Conservation (phyloP, 1,140 invertebrate species). For the Zaprionus inermis region DNA sequence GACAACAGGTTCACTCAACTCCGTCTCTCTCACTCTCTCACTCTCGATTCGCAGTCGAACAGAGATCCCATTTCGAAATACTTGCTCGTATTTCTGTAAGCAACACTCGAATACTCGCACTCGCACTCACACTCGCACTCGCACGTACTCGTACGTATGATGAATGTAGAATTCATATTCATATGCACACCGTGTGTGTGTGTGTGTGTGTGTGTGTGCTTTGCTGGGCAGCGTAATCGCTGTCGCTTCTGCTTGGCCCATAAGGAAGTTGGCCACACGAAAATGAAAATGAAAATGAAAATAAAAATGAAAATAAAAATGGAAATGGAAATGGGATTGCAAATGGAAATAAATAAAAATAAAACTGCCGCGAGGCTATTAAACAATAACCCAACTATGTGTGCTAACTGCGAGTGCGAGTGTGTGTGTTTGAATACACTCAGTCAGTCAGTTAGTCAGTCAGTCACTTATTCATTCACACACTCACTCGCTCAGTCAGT, state of each 20-base stretch:
- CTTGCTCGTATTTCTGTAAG: conserved; percentile 17
- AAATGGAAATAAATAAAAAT: conserved; percentile 19
- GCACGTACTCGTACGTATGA: conserved; percentile 3
- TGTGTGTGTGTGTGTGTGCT: not conserved
- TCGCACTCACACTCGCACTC: conserved; percentile 10
- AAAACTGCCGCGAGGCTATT: conserved; percentile 41
- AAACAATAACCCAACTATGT: conserved; percentile 52
- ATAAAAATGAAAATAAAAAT: conserved; percentile 13
- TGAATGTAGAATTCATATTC: conserved; percentile 3
- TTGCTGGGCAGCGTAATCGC: conserved; percentile 18
- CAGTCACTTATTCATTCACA: conserved; percentile 9
- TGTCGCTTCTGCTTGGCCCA: conserved; percentile 33
- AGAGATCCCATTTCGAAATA: conserved; percentile 39
- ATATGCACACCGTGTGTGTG: not conserved
- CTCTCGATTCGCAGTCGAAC: conserved; percentile 17
- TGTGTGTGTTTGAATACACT: conserved; percentile 39
- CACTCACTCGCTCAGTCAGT: conserved; percentile 33
- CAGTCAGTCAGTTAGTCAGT: conserved; percentile 36
- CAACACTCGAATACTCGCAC: conserved; percentile 11
- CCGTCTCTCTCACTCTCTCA: not conserved
- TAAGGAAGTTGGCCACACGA: conserved; percentile 58
- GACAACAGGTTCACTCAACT: conserved; percentile 41
- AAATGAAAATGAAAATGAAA: conserved; percentile 40
- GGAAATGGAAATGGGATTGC: conserved; percentile 12
- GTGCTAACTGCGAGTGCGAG: too few relatives aligned